These are phyloP conservation scores for Globodera rostochiensis DNA, from an alignment of 1,140 invertebrate genomes.

Conservation along the genomic window DNA sequence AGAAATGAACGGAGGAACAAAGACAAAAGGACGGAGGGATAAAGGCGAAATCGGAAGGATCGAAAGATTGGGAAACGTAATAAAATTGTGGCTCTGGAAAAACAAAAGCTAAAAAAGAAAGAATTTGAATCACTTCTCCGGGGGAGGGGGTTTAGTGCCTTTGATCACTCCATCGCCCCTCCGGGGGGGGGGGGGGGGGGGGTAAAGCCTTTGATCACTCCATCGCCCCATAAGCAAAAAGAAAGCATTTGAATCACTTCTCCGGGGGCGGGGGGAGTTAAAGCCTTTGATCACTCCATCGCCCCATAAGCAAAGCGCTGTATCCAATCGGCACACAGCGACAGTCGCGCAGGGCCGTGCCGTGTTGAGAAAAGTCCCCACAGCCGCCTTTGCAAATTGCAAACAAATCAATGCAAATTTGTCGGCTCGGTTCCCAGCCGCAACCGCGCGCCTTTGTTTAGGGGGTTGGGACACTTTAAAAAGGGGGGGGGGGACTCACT, in stretches of 20 bases:
- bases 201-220: constrained; percentile 8
- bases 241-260: no score
- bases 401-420: constrained; percentile 18
- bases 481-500: background rate
- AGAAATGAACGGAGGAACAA: background rate
- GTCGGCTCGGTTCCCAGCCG: constrained; percentile 1
- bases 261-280: no score
- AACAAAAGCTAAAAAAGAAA: no score
- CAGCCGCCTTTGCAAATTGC: constrained; percentile 29
- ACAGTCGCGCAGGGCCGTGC: background rate
- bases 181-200: no score
- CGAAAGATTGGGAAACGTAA: background rate
- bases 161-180: constrained; percentile 6
- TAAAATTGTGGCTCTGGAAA: no score
- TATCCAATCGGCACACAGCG: constrained; percentile 25
- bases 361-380: constrained; percentile 1
- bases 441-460: constrained; percentile 8
- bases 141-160: background rate
- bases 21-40: background rate
- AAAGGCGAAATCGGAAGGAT: background rate
- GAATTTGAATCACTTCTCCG: no score
- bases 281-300: background rate
- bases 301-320: constrained; percentile 13
- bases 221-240: constrained; percentile 9
- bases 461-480: background rate